Base-by-base conservation (phyloP, 2,113 vertebrate species). In the Balaenoptera acutorostrata region DNA sequence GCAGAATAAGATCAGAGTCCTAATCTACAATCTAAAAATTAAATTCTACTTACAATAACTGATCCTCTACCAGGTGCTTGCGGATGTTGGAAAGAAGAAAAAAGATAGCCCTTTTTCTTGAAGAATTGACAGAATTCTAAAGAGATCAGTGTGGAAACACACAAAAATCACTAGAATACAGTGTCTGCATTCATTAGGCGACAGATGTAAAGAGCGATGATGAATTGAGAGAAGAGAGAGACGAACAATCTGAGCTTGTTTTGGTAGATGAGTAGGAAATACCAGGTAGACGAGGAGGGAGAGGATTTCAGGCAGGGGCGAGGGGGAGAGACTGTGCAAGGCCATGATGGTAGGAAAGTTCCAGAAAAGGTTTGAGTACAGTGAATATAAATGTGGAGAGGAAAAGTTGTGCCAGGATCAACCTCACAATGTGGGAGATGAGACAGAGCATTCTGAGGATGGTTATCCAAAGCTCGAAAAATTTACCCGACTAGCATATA, bases 391-490 rank as follows among this genome's bases (percentile, higher is more conserved):
- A 1, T 1, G 1, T 6, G 2, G 13, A 21, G 66, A 44, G 44
- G n/a, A 31, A 31, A 1, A 3, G 1, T 8, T 41, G 59, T 5
- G 2, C 3, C 8, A 2, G 1, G 36, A 21, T 20, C 20, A 39
- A 3, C 3, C 10, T 1, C 31, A 1, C 41, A 4, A 3, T 2
- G 0, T 12, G 8, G 14, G 8, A 63, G 18, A n/a, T 2, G 71
- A 64, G 12, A 29, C 27, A 6, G 3, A 8, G 13, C 18, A 23
- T n/a, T 44, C 23, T 17, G 8, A 3, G 69, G 27, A 7, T 10
- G 44, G 14, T 36, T 20, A 31, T 29, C 5, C 15, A 25, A 3
- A 11, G 29, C 49, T 33, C 36, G 13, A 44, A 59, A 20, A 14
- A 18, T 52, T 10, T 9, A 52, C 31, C 44, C 21, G 23, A 39